Percentiles rank a stretch among this genome's conserved stretches.
Conservation (phyloP, 2,888 invertebrate genomes). For the Leuctra nigra region DNA sequence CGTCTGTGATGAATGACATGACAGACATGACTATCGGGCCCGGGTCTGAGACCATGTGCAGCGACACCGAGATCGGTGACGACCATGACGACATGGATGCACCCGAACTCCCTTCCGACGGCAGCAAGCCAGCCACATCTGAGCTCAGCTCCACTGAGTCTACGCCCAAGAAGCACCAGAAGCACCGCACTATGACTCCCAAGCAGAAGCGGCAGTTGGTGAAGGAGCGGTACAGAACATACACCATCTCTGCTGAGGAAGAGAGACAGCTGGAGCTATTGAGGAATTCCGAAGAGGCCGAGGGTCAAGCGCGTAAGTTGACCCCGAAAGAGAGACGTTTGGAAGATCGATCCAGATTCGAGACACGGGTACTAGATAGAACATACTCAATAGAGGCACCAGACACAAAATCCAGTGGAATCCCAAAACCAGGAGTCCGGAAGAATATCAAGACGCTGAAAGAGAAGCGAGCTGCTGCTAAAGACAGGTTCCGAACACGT, state of each 20-base stretch:
- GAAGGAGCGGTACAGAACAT: constrained; percentile 70
- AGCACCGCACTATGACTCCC: constrained; percentile 51
- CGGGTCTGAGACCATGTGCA: constrained; percentile 47
- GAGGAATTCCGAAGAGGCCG: constrained; percentile 26
- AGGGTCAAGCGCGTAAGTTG: constrained; percentile 35
- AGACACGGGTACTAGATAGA: constrained; percentile 52
- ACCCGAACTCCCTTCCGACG: constrained; percentile 22
- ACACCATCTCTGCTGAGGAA: constrained; percentile 60
- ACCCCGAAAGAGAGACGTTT: constrained; percentile 60
- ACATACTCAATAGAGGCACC: constrained; percentile 35
- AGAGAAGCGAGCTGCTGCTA: constrained; percentile 56
- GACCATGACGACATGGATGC: constrained; percentile 20
- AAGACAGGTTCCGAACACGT: constrained; percentile 67
- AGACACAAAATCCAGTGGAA: constrained; percentile 22
- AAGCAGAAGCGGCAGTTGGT: constrained; percentile 68
- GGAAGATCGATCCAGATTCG: constrained; percentile 61
- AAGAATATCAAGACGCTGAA: constrained; percentile 47
- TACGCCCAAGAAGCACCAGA: constrained; percentile 58
- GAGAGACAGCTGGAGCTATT: constrained; percentile 25
- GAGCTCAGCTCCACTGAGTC: constrained; percentile 63
- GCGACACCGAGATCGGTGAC: constrained; percentile 45
- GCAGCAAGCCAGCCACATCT: constrained; percentile 47
- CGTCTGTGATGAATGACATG: constrained; percentile 64
- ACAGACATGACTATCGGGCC: constrained; percentile 50
- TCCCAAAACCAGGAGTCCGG: constrained; percentile 27